phyloP scores from a whole-genome alignment of 2,888 invertebrate species.

The Tachina grossa region DNA sequence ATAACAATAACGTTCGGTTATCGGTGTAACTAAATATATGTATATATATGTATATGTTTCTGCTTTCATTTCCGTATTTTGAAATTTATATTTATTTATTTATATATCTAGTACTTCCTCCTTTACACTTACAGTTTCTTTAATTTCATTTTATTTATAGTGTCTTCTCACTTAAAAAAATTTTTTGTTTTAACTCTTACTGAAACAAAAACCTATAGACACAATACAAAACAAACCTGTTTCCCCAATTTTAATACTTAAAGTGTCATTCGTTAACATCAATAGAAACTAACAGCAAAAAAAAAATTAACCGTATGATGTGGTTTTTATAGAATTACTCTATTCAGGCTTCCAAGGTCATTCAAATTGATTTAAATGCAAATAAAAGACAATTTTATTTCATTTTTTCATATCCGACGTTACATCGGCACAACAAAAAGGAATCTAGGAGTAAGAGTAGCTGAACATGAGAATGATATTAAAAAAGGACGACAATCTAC shows the following conservation, averaged over 20 bases:
- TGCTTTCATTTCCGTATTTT: conserved; percentile 27
- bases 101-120: neutral
- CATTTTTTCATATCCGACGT: too few relatives aligned
- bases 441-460: too few relatives aligned
- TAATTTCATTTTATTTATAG: conserved; percentile 28
- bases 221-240: neutral
- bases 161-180: neutral
- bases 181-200: neutral
- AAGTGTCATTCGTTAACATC: conserved; percentile 48
- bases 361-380: too few relatives aligned
- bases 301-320: too few relatives aligned
- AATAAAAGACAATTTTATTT: too few relatives aligned
- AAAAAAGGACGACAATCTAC: too few relatives aligned
- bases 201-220: neutral
- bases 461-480: too few relatives aligned
- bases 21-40: too few relatives aligned
- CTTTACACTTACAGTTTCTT: neutral
- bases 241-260: conserved; percentile 26
- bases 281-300: conserved; percentile 23
- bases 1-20: too few relatives aligned
- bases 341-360: too few relatives aligned
- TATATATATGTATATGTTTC: neutral
- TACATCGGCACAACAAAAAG: too few relatives aligned
- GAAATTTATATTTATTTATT: neutral
- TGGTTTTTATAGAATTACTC: too few relatives aligned